Percentiles rank a stretch among this genome's conserved stretches.
Conservation (phyloP, 2,113 vertebrate genomes). For the Lepus europaeus region DNA sequence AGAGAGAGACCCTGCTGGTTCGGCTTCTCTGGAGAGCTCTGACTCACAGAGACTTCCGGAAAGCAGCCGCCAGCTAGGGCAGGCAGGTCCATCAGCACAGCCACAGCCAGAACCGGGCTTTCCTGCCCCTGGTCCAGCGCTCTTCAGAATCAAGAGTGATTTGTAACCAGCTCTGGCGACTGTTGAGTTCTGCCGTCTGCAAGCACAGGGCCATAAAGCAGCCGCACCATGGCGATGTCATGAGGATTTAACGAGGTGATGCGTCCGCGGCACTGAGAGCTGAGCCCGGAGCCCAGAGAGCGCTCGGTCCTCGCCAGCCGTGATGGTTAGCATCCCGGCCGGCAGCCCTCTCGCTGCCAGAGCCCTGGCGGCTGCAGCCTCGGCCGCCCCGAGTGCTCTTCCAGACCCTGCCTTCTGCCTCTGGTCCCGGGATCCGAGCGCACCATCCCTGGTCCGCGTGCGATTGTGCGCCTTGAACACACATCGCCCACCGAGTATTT, state of each 20-base stretch:
- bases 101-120: not conserved
- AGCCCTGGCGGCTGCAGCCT: fast-evolving
- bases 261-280: fast-evolving
- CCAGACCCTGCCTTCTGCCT: fast-evolving
- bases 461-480: not conserved
- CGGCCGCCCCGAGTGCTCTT: fast-evolving
- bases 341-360: fast-evolving
- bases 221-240: fast-evolving
- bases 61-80: not conserved
- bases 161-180: not conserved
- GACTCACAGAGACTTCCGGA: not conserved
- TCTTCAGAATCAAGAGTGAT: not conserved
- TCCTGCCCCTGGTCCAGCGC: not conserved
- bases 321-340: fast-evolving
- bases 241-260: too few species aligned
- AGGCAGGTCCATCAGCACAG: not conserved
- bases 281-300: not conserved
- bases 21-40: not conserved
- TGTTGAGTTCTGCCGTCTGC: not conserved
- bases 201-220: too few species aligned
- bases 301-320: fast-evolving
- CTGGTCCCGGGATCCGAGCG: not conserved
- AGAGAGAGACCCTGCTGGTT: not conserved
- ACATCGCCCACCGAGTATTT: fast-evolving
- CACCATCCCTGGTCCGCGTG: fast-evolving